Percentiles rank a stretch among this genome's conserved stretches.
These are phyloP conservation scores for Drosophila aff. DNA, from an alignment of 1,140 invertebrate genomes.

Conservation along the genomic window DNA sequence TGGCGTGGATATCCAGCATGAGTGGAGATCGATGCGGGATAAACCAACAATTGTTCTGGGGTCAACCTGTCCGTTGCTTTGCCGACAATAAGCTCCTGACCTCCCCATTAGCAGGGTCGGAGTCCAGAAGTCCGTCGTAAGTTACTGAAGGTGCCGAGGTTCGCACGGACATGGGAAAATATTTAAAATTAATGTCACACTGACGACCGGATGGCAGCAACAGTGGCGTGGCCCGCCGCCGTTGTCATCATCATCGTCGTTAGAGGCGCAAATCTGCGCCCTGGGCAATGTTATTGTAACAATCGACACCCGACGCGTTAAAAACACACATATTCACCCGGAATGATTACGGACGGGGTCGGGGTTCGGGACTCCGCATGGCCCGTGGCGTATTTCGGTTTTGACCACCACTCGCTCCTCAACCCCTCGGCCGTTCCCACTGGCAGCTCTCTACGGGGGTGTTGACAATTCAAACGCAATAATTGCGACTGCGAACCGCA, in stretches of 20 bases:
- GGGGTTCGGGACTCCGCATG: constrained; percentile 9
- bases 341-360: constrained; percentile 7
- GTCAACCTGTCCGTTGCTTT: neutral
- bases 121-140: constrained; percentile 51
- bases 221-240: constrained; percentile 27
- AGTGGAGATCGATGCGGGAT: constrained; percentile 7
- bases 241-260: constrained; percentile 54
- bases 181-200: constrained; percentile 65
- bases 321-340: constrained; percentile 39
- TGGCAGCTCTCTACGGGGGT: constrained; percentile 64
- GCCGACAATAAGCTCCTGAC: neutral
- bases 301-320: constrained; percentile 76
- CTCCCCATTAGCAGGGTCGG: constrained; percentile 24
- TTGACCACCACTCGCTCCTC: constrained; percentile 54
- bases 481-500: constrained; percentile 76
- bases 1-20: neutral
- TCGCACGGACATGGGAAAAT: constrained; percentile 51
- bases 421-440: constrained; percentile 13
- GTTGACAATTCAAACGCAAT: constrained; percentile 83
- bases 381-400: constrained; percentile 68
- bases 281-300: constrained; percentile 79
- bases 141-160: constrained; percentile 72
- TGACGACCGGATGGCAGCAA: constrained; percentile 36
- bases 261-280: constrained; percentile 75
- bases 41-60: constrained; percentile 13